Evolutionary conservation across 23 tunicate genomes (phyloP).

Genomic region (Styela clava): DNA sequence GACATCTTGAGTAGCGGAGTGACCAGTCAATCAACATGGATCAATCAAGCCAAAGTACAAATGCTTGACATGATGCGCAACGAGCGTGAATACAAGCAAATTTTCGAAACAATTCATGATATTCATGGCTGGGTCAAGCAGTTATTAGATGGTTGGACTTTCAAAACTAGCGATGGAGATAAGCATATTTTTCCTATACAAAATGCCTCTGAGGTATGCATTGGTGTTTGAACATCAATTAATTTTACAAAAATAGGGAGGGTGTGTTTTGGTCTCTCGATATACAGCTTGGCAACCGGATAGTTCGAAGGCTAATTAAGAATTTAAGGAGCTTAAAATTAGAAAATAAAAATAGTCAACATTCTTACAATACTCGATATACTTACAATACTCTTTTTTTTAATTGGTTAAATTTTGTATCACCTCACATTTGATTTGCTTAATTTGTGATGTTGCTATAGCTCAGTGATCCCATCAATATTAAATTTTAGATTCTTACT

Average conservation of each 20-base stretch:
- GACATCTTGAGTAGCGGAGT: not conserved
- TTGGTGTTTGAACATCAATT: not conserved
- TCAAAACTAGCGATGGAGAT: not conserved
- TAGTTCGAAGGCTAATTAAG: not conserved
- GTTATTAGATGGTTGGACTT: not conserved
- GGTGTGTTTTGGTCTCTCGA: not conserved
- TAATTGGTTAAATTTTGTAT: too few species aligned
- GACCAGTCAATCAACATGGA: not conserved
- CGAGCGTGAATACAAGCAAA: not conserved
- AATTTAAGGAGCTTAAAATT: not conserved
- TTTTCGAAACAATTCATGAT: not conserved
- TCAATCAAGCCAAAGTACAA: not conserved
- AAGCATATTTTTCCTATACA: not conserved
- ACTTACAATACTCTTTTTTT: too few species aligned
- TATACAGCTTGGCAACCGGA: too few species aligned
- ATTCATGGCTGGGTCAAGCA: not conserved
- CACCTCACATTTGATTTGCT: too few species aligned
- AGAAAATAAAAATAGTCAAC: not conserved
- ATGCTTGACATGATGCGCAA: not conserved
- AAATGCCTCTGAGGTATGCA: not conserved
- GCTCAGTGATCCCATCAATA: not conserved
- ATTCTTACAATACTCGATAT: too few species aligned
- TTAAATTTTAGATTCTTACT: not conserved
- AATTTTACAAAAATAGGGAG: not conserved
- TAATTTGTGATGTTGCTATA: too few species aligned